Evolutionary conservation across 2,113 vertebrate species (phyloP).

Genomic region (Gymnocephalus cernua): DNA sequence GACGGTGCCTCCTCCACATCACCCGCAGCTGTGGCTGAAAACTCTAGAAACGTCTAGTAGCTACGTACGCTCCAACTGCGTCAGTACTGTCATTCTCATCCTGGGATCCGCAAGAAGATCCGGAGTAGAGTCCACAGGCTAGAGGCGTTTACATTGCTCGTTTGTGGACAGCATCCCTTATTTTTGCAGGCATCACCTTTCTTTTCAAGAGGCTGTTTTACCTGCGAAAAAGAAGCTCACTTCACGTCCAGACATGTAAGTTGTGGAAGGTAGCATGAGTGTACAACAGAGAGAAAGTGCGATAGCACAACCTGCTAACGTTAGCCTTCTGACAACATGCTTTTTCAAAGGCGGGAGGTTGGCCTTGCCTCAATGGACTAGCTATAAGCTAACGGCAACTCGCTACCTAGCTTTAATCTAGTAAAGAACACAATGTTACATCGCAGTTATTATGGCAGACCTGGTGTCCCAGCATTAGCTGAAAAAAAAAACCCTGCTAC

Average conservation of each 20-base stretch:
- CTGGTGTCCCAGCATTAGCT: fast-evolving
- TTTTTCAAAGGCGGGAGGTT: slow-evolving; percentile 74
- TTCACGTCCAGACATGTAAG: slow-evolving; percentile 73
- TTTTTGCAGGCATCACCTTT: background rate
- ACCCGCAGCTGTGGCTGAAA: slow-evolving; percentile 64
- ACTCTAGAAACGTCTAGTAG: slow-evolving; percentile 79
- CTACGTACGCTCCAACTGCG: slow-evolving; percentile 52
- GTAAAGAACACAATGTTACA: fast-evolving
- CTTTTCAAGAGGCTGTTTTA: slow-evolving; percentile 10
- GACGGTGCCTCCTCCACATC: slow-evolving; percentile 1
- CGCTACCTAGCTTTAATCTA: background rate
- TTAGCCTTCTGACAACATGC: slow-evolving; percentile 69
- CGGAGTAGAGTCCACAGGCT: slow-evolving; percentile 35
- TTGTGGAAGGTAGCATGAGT: slow-evolving; percentile 15
- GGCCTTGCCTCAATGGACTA: slow-evolving; percentile 53
- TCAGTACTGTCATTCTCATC: slow-evolving; percentile 60
- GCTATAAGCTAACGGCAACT: background rate
- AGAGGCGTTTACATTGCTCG: slow-evolving; percentile 48
- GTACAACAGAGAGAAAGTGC: background rate
- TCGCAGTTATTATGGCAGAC: background rate
- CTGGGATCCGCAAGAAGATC: slow-evolving; percentile 56
- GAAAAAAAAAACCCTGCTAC: background rate
- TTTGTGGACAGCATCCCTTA: slow-evolving; percentile 22
- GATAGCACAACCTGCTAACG: slow-evolving; percentile 11
- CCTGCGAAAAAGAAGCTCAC: slow-evolving; percentile 23